Conservation (phyloP, 2,113 vertebrate genomes). For the Pseudorectes ferrugineus region DNA sequence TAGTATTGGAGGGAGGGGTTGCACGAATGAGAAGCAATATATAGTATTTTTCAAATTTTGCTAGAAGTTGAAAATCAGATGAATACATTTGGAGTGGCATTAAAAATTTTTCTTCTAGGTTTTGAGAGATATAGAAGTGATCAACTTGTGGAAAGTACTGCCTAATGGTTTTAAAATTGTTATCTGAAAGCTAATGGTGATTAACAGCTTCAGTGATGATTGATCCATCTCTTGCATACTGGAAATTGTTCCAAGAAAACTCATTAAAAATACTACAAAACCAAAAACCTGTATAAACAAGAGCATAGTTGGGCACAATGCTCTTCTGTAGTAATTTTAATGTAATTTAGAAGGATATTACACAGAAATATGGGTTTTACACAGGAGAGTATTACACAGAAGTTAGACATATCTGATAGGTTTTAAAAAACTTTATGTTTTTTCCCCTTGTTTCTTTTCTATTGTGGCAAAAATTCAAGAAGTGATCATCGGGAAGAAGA, state of each 20-base stretch:
- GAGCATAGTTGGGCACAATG: neutral
- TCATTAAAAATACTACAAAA: neutral
- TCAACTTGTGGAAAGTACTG: neutral
- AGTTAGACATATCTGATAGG: neutral
- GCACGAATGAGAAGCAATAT: neutral
- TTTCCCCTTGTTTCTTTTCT: neutral
- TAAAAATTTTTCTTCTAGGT: neutral
- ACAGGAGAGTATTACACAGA: neutral
- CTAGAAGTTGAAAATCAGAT: neutral
- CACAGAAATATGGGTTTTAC: neutral
- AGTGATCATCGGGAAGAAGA: neutral
- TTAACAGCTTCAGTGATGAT: neutral
- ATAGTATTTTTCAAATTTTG: neutral
- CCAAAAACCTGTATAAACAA: neutral
- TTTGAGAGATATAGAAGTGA: neutral
- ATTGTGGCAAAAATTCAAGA: neutral
- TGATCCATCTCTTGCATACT: neutral
- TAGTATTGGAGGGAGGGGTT: neutral
- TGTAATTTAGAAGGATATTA: neutral
- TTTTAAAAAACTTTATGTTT: neutral
- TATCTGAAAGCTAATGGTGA: neutral
- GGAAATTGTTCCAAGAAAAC: neutral
- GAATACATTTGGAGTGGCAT: neutral
- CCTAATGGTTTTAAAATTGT: neutral
- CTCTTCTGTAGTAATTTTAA: neutral